Evolutionary conservation across 2,797 vertebrate species (phyloP), one percentile per base, ranked within the genome.

Genomic region (Nyctalus aviator): DNA sequence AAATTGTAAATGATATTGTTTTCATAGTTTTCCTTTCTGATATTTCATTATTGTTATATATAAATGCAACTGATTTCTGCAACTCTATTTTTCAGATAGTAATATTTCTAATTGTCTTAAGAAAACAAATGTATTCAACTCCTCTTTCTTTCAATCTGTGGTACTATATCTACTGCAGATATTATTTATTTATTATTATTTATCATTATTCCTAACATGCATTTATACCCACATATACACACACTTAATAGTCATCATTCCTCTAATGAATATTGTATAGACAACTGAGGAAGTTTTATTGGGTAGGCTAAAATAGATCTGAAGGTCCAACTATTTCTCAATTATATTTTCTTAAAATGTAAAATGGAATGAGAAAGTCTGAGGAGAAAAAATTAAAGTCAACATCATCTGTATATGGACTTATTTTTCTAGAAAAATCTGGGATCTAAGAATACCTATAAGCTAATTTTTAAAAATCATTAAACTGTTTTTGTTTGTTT

Each of bases 241-340:
- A 35, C 30, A 92, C 30, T n/a, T 64, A 46, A 62, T 21, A 68
- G 71, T 83, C n/a, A 59, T 93, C 20, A 90, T 68, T 78, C n/a
- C 37, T 77, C 64, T 72, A 89, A 66, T 62, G 73, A 97, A 96
- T 97, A 97, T 93, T 35, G 4, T 72, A 48, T n/a, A 88, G 69
- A 69, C 20, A 69, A 89, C 7, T 73, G 12, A 71, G 32, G 53
- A 72, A 91, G 84, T 53, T 77, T 50, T 90, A 35, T 35, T 2
- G 3, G 21, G 21, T 84, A 62, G 12, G 37, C 57, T 59, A 79
- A n/a, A 77, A 25, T 84, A 83, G 84, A 21, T 46, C 46, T 48
- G 21, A 76, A 82, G 30, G 92, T 37, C 12, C 37, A 86, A 89
- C 89, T 89, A 77, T 82, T 76, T 94, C 46, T 93, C 37, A 68